A percentile compares a stretch with the other conserved stretches of the same genome.
These are phyloP conservation scores for Rotaria magnacalcarata DNA, from an alignment of 2,888 invertebrate species.

Conservation along the genomic window DNA sequence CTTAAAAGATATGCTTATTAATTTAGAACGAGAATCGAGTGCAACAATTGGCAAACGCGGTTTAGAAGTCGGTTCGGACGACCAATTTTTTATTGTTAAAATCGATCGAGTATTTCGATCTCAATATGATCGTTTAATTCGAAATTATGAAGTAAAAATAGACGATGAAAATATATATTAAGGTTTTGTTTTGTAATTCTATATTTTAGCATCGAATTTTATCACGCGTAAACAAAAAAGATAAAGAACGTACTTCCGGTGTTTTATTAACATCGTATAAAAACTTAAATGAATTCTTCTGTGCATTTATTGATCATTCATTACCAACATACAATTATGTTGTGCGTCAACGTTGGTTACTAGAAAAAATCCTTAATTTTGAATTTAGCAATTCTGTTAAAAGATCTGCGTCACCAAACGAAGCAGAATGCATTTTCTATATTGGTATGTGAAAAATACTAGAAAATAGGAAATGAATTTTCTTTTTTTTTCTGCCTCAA, in stretches of 20 bases:
- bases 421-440: no score
- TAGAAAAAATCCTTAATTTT: slow-evolving; percentile 68
- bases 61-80: slow-evolving; percentile 67
- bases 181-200: no score
- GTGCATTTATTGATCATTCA: not conserved
- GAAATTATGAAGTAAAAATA: not conserved
- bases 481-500: not conserved
- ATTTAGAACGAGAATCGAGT: slow-evolving; percentile 71
- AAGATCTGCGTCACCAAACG: no score
- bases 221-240: not conserved
- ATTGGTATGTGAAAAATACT: not conserved
- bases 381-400: slow-evolving; percentile 61
- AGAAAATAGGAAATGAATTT: not conserved
- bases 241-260: not conserved
- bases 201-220: no score
- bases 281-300: not conserved
- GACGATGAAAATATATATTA: no score
- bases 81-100: slow-evolving; percentile 71
- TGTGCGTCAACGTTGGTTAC: slow-evolving; percentile 67
- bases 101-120: not conserved
- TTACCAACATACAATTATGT: not conserved
- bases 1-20: slow-evolving; percentile 70
- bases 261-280: not conserved
- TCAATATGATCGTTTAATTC: not conserved
- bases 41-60: slow-evolving; percentile 73